Conservation (phyloP, 2,888 invertebrate genomes). For the Lumbricus terrestris region DNA sequence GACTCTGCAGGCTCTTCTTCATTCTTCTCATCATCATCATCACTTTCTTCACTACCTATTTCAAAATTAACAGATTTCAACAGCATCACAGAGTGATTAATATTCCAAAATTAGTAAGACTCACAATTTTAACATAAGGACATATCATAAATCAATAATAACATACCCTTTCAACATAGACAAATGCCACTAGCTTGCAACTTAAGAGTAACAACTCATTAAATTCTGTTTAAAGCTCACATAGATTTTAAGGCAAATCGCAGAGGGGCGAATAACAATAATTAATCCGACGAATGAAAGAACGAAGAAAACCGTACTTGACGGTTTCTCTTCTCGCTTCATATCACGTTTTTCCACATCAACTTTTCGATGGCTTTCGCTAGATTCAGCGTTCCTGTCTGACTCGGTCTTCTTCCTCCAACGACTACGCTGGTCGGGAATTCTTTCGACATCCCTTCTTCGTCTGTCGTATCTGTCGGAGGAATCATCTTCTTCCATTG, state of each 20-base stretch:
- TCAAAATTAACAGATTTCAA: neutral
- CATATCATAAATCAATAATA: neutral
- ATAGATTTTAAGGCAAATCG: neutral
- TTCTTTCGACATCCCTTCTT: neutral
- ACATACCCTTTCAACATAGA: neutral
- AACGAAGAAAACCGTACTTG: neutral
- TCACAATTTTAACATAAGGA: too few relatives aligned
- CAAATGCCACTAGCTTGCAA: neutral
- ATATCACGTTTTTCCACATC: neutral
- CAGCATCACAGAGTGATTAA: neutral
- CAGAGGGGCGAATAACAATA: neutral
- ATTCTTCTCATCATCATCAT: slow-evolving; percentile 22
- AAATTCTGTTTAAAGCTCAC: neutral
- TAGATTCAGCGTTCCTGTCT: neutral
- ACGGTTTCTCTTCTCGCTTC: neutral
- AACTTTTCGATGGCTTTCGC: neutral
- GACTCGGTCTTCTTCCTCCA: neutral
- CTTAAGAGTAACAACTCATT: neutral
- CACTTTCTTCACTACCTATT: slow-evolving; percentile 7
- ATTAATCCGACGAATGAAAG: neutral
- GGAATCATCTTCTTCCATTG: slow-evolving; percentile 8
- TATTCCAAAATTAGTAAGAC: neutral
- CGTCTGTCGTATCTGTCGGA: neutral
- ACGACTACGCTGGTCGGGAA: neutral
- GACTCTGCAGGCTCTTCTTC: slow-evolving; percentile 6